Conservation (phyloP, 2,888 invertebrate species). For the Conops quadrifasciatus region DNA sequence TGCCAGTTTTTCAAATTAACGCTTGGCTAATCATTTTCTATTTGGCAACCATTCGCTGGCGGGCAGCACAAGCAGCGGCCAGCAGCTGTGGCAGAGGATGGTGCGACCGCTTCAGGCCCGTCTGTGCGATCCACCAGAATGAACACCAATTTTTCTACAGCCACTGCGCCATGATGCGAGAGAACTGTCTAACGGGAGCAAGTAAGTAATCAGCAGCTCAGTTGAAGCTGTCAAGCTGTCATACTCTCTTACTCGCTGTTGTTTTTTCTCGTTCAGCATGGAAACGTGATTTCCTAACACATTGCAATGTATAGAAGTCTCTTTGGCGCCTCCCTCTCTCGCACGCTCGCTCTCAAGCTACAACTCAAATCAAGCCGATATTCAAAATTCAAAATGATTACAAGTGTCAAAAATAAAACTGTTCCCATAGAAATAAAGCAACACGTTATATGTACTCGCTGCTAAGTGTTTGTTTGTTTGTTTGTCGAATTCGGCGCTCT, state of each 20-base stretch:
- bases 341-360: no score
- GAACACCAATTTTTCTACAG: constrained; percentile 61
- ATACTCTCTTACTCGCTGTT: no score
- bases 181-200: constrained; percentile 57
- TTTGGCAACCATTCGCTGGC: constrained; percentile 33
- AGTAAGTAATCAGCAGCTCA: constrained; percentile 46
- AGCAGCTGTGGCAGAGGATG: constrained; percentile 39
- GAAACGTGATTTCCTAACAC: constrained; percentile 54
- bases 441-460: neutral
- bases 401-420: no score
- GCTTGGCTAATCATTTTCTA: constrained; percentile 25
- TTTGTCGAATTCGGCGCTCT: neutral
- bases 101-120: constrained; percentile 55
- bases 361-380: no score
- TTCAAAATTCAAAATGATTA: no score
- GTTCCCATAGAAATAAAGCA: neutral
- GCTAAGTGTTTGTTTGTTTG: neutral
- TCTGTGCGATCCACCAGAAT: constrained; percentile 52
- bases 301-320: constrained; percentile 52
- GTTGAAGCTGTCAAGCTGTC: no score
- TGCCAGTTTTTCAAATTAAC: constrained; percentile 36
- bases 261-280: constrained; percentile 48
- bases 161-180: constrained; percentile 58
- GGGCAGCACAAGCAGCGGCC: constrained; percentile 35
- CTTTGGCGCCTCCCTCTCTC: no score